Conservation (phyloP, 2,797 vertebrate genomes). For the Cryptoprocta ferox region DNA sequence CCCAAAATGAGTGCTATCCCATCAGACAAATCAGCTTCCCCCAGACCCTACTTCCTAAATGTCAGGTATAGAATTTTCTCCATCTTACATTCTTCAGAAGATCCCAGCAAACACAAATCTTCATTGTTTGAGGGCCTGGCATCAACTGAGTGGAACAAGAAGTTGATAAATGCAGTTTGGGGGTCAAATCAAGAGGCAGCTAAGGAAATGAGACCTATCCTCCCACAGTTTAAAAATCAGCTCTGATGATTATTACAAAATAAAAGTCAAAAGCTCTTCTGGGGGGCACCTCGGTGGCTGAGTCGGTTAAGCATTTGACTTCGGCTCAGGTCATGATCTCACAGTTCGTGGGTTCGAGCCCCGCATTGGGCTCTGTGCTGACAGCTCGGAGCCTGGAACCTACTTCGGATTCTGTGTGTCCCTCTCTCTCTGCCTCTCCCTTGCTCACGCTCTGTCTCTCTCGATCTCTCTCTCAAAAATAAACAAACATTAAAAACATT, state of each 20-base stretch:
- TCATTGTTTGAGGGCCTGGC: not conserved
- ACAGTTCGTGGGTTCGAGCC: too few relatives aligned
- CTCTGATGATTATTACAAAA: not conserved
- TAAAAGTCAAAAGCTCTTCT: not conserved
- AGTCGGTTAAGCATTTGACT: too few relatives aligned
- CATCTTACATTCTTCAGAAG: not conserved
- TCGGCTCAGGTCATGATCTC: too few relatives aligned
- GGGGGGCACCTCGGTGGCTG: too few relatives aligned
- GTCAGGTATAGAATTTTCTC: not conserved
- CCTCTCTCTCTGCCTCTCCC: too few relatives aligned
- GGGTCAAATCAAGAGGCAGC: not conserved
- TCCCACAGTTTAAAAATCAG: not conserved
- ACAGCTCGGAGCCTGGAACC: too few relatives aligned
- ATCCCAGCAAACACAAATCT: not conserved
- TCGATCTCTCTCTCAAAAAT: too few relatives aligned
- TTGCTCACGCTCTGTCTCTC: too few relatives aligned
- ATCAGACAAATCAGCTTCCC: not conserved
- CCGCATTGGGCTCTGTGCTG: too few relatives aligned
- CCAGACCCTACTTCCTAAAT: not conserved
- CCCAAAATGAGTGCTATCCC: not conserved
- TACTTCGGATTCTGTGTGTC: too few relatives aligned
- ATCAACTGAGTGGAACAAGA: not conserved
- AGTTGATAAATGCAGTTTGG: not conserved
- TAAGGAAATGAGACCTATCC: not conserved
- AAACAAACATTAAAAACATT: too few relatives aligned